Evolutionary conservation across 2,113 vertebrate species (phyloP).

Genomic region (Chionis minor): DNA sequence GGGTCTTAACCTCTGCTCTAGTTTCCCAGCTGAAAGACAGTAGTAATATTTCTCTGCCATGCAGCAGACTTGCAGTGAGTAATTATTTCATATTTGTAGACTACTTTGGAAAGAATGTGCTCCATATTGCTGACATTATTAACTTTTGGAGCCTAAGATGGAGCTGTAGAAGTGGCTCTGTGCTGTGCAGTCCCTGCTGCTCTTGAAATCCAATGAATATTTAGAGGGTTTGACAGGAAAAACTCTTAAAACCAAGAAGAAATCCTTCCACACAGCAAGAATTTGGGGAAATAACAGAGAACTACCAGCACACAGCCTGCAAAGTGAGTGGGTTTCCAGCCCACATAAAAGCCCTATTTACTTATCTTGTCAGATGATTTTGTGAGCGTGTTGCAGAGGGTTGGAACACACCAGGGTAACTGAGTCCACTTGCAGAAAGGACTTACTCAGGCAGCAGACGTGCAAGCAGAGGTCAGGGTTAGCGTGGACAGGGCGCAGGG

Average conservation of each 20-base stretch:
- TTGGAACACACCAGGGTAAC: background rate
- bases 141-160: slow-evolving; percentile 19
- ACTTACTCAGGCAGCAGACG: background rate
- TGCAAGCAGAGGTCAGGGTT: background rate
- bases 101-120: slow-evolving; percentile 27
- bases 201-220: background rate
- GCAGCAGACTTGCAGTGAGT: background rate
- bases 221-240: background rate
- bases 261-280: background rate
- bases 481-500: background rate
- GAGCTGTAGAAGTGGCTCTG: background rate
- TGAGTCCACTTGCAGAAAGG: background rate
- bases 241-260: background rate
- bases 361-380: background rate
- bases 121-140: slow-evolving; percentile 27
- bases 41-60: slow-evolving; percentile 48
- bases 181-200: background rate
- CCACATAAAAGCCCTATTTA: background rate
- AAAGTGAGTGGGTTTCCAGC: background rate
- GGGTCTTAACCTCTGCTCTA: slow-evolving; percentile 14
- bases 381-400: background rate
- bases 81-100: slow-evolving; percentile 54
- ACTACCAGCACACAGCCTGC: background rate
- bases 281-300: background rate
- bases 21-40: slow-evolving; percentile 38